phyloP scores from a whole-genome alignment of 2,113 vertebrate genomes.

The Globicephala melas region DNA sequence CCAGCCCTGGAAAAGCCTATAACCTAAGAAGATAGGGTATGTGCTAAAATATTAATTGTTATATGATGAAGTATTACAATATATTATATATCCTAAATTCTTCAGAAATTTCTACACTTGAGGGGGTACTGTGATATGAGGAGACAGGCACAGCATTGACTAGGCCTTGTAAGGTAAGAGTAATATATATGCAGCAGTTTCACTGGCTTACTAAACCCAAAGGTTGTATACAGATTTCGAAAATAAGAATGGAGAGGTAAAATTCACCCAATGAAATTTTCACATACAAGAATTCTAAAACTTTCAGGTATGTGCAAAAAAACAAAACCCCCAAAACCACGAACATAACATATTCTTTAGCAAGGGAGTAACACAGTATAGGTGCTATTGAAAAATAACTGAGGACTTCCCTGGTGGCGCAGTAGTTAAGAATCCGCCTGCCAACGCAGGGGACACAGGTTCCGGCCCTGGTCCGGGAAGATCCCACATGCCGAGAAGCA shows the following conservation, averaged over 20 bases:
- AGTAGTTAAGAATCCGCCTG: too few relatives aligned
- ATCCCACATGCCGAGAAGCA: too few relatives aligned
- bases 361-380: background rate
- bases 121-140: background rate
- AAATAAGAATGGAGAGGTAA: background rate
- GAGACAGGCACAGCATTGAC: background rate
- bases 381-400: background rate
- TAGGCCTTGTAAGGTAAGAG: background rate
- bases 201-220: background rate
- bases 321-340: background rate
- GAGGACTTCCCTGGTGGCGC: background rate
- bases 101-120: background rate
- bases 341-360: background rate
- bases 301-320: background rate
- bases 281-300: background rate
- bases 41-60: background rate
- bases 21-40: background rate
- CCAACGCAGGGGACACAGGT: too few relatives aligned
- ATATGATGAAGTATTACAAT: background rate
- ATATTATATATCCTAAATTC: background rate
- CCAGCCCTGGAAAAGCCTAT: background rate
- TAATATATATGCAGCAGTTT: background rate
- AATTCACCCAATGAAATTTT: background rate
- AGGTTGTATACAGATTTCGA: background rate
- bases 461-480: too few relatives aligned